Base-by-base conservation (phyloP, 2,113 vertebrate genomes). In the Polyodon spathula region DNA sequence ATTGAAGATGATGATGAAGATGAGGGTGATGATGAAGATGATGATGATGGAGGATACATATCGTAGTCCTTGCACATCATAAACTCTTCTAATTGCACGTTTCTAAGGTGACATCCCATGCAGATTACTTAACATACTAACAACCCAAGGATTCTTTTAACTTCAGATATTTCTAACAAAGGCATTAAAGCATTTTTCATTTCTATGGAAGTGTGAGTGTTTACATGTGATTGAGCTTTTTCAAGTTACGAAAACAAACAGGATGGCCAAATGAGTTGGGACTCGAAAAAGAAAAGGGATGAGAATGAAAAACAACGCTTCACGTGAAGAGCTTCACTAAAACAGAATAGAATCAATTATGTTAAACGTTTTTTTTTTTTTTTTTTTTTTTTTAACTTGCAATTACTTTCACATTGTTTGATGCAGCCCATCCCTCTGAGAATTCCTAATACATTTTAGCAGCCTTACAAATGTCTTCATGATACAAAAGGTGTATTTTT, bases 1-100 rank as follows among this genome's bases (percentile, higher is more conserved):
- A 83, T 91, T 64, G 91, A 90, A 51, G 87, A 92, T 27, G 90
- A 90, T 54, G 89, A 95, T 65, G 91, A 93, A 42, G 93, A 95
- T 4, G 91, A 94, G 44, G 92, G 92, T 72, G 86, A 27, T 65
- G 93, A 90, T 10, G 90, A 86, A 0, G 92, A 89, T 0, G 89
- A 89, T 8, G 90, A 90, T 39, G 88, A 85, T 1, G 90, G 91
- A 54, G 91, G 92, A 66, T 94, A 95, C 60, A 84, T 97, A 78
- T 96, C 90, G 66, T 84, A 68, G 83, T 66, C 9, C 39, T 10
- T 52, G 64, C 59, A 12, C 54, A 61, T 58, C 37, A 66, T 66
- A 76, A 76, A 68, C 66, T 76, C 63, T 71, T 68, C 76, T 70
- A 78, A 79, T 82, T 86, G 81, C 86, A 86, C 77, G 76, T 90